phyloP scores from a whole-genome alignment of 2,888 invertebrate genomes.

The Pristionchus maxplancki region DNA sequence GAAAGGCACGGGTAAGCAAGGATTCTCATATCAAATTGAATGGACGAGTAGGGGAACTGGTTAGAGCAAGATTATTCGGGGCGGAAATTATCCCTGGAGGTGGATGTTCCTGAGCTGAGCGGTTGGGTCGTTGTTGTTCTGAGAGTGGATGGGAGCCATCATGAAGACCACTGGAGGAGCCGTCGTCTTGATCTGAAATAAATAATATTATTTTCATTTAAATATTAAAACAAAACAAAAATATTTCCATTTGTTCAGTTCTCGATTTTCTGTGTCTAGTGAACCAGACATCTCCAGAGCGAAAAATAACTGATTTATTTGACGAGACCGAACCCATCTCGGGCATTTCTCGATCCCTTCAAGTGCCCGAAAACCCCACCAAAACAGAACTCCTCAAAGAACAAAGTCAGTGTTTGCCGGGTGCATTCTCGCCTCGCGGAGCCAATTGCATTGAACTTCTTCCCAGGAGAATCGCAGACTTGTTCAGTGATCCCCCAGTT shows the following conservation, averaged over 20 bases:
- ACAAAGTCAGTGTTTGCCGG: background rate
- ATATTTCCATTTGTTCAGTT: too few species aligned
- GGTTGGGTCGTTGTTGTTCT: background rate
- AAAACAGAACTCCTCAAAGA: background rate
- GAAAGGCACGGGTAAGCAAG: conserved; percentile 25
- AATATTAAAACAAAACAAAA: too few species aligned
- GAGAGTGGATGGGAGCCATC: conserved; percentile 50
- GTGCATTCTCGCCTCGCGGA: background rate
- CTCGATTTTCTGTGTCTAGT: too few species aligned
- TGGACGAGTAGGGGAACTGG: background rate
- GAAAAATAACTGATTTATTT: background rate
- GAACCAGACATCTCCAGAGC: background rate
- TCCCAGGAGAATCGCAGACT: background rate
- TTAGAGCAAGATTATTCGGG: background rate
- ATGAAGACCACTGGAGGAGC: conserved; percentile 47
- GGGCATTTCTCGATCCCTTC: background rate
- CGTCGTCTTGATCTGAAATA: conserved; percentile 51
- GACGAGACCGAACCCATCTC: background rate
- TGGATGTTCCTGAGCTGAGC: background rate
- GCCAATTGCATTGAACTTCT: background rate
- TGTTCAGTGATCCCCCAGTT: background rate
- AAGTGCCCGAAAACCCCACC: background rate
- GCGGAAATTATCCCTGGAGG: conserved; percentile 23
- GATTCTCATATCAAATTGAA: background rate
- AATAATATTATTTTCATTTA: background rate